phyloP scores from a whole-genome alignment of 2,797 vertebrate species.

The Halcyon badia region DNA sequence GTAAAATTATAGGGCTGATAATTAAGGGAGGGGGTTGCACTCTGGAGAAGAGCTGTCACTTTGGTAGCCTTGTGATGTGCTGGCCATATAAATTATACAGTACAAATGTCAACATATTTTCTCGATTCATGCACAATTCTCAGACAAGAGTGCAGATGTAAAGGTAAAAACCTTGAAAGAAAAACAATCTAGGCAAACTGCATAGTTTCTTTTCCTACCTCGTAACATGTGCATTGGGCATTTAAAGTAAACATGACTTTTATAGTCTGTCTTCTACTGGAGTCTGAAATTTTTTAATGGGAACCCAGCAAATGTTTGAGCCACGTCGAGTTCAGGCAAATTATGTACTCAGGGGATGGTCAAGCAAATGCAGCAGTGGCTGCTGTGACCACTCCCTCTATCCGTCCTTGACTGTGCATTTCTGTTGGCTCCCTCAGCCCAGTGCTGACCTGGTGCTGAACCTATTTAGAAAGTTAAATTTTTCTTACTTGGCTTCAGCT shows the following conservation, averaged over 20 bases:
- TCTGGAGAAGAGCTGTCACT: neutral
- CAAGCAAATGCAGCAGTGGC: neutral
- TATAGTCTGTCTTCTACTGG: neutral
- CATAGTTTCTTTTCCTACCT: neutral
- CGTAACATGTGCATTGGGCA: neutral
- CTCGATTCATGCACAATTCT: neutral
- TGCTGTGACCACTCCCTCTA: neutral
- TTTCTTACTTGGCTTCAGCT: slow-evolving; percentile 32
- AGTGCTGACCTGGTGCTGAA: neutral
- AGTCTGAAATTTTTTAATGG: neutral
- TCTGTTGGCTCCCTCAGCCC: neutral
- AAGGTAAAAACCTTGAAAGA: neutral
- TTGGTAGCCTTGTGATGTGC: neutral
- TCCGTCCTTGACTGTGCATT: neutral
- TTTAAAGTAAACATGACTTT: neutral
- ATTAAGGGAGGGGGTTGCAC: neutral
- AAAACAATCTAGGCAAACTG: neutral
- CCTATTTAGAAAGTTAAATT: slow-evolving; percentile 3
- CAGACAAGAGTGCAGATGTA: neutral
- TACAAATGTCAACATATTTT: neutral
- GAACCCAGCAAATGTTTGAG: neutral
- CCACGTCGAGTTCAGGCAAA: neutral
- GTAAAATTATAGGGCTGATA: neutral
- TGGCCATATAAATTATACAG: neutral
- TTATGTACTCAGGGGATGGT: neutral